phyloP scores from a whole-genome alignment of 2,797 vertebrate genomes.

The Phrynocephalus guinanensis region DNA sequence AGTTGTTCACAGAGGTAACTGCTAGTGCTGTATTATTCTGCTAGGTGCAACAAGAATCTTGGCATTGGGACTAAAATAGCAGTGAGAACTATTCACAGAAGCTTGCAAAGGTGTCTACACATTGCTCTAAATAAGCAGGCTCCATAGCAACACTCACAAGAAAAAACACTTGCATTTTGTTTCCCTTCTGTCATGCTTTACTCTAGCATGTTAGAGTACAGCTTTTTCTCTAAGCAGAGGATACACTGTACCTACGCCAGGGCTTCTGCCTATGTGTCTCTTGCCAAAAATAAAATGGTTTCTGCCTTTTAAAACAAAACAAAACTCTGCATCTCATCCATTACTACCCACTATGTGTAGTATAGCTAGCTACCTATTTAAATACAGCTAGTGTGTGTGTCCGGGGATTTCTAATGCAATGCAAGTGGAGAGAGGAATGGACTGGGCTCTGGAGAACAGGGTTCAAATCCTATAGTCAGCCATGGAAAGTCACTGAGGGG shows the following conservation, averaged over 20 bases:
- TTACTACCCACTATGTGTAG: neutral
- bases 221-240: neutral
- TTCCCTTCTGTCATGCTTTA: neutral
- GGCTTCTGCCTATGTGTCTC: neutral
- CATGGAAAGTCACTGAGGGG: too few relatives aligned
- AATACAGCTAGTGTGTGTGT: neutral
- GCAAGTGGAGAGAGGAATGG: too few relatives aligned
- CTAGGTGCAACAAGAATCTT: neutral
- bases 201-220: neutral
- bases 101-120: neutral
- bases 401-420: too few relatives aligned
- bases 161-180: neutral
- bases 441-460: too few relatives aligned
- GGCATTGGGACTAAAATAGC: neutral
- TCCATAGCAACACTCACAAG: neutral
- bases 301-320: neutral
- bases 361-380: neutral
- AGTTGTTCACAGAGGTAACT: too few relatives aligned
- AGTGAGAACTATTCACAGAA: neutral
- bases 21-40: neutral
- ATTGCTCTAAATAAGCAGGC: neutral
- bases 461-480: too few relatives aligned
- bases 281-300: neutral
- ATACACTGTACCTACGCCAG: neutral
- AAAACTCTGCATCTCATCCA: neutral